phyloP scores from a whole-genome alignment of 2,888 invertebrate species.

The Pomacea canaliculata region DNA sequence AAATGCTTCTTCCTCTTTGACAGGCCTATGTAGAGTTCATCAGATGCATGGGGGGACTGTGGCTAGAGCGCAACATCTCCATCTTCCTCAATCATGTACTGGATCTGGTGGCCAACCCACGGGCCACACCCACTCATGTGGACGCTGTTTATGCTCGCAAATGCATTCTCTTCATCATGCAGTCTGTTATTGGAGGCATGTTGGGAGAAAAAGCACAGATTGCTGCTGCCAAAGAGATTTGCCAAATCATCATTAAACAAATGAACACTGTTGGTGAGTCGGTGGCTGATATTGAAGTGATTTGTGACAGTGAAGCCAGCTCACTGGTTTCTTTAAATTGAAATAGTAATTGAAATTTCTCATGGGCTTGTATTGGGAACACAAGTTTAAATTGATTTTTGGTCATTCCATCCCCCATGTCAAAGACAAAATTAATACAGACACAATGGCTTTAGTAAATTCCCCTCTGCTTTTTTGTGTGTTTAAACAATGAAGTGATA shows the following conservation, averaged over 20 bases:
- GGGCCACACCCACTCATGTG: conserved; percentile 94
- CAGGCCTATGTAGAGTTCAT: conserved; percentile 96
- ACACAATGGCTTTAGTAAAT: no score
- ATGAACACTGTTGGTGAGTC: conserved; percentile 78
- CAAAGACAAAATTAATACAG: no score
- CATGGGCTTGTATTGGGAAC: no score
- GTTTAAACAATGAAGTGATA: neutral
- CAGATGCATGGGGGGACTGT: conserved; percentile 91
- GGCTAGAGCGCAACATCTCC: conserved; percentile 93
- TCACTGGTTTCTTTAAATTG: no score
- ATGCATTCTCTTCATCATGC: conserved; percentile 94
- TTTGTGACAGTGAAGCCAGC: no score
- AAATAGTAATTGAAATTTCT: no score
- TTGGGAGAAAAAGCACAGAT: conserved; percentile 97
- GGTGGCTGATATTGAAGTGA: neutral
- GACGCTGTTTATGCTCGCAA: conserved; percentile 98
- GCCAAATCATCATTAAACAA: conserved; percentile 90
- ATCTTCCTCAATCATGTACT: conserved; percentile 89
- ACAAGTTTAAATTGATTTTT: no score
- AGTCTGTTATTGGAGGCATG: conserved; percentile 92
- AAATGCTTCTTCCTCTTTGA: conserved; percentile 28
- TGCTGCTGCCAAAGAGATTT: conserved; percentile 90
- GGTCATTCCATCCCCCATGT: no score
- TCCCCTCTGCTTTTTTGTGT: neutral
- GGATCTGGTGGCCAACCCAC: conserved; percentile 92